These are phyloP conservation scores for Aptenodytes patagonicus DNA, from an alignment of 2,113 vertebrate species.

Conservation along the genomic window DNA sequence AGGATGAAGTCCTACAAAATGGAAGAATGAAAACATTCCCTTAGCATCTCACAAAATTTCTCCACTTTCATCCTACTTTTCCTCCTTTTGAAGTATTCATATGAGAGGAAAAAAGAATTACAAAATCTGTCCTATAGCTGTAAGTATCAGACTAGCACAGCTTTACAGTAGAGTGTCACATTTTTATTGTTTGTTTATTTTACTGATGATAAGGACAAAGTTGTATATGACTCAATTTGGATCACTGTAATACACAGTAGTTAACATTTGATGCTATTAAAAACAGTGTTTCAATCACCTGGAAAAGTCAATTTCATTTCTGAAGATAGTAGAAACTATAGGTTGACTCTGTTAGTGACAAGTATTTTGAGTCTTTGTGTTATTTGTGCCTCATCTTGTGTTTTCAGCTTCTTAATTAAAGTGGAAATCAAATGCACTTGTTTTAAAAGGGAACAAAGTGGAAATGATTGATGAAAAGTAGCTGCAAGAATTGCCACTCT, in stretches of 20 bases:
- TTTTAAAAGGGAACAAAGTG: constrained; percentile 29
- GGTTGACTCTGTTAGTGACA: not conserved
- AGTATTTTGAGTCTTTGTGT: not conserved
- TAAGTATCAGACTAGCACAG: not conserved
- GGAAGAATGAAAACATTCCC: not conserved
- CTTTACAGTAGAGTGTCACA: not conserved
- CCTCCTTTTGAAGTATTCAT: not conserved
- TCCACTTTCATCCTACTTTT: not conserved
- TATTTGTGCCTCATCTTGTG: not conserved
- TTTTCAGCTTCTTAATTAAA: constrained; percentile 56
- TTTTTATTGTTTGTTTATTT: constrained; percentile 14
- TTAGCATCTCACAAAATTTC: not conserved
- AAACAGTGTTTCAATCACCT: not conserved
- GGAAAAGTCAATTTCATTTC: not conserved
- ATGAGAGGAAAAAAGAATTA: not conserved
- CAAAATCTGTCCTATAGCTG: not conserved
- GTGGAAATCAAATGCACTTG: constrained; percentile 9
- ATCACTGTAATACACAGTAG: not conserved
- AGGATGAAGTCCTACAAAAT: not conserved
- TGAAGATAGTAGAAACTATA: not conserved
- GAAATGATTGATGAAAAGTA: constrained; percentile 49
- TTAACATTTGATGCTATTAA: not conserved
- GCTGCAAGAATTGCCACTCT: constrained; percentile 27
- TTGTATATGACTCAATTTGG: not conserved
- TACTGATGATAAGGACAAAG: not conserved